Evolutionary conservation across 2,888 invertebrate genomes (phyloP), one percentile per base, ranked within the genome.

Genomic region (Linnaemya vulpina): DNA sequence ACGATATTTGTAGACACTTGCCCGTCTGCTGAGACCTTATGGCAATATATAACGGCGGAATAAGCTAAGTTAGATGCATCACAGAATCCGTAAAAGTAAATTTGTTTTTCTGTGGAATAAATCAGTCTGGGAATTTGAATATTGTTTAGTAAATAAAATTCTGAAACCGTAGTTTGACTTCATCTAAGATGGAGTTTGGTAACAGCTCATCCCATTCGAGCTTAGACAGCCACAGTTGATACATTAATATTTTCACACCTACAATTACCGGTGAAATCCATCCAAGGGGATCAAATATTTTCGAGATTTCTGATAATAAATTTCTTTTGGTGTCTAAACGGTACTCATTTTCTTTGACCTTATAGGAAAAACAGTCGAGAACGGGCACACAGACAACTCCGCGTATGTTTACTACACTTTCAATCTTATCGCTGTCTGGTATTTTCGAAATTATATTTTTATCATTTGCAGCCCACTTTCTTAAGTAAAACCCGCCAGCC

Each of bases 281-380:
- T 3, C 76, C 82, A 53, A 71, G 76, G 15, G 67, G 80, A 40
- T 80, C 40, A 20, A 60, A 80, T n/a, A 80, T 74, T 30, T 65
- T 74, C 0, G 60, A 80, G 58, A 80, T 80, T 43, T 74, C 67
- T 20, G 80, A 73, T 2, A 80, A 60, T 13, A 65, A 40, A 3
- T 58, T 63, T 17, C 63, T n/a, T 40, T 77, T 73, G 1, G 65
- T 63, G 20, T 71, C 15, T 13, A 83, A 17, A n/a, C 15, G 3
- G 20, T 43, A 76, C 0, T 71, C 65, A 1, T 25, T 71, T 38
- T 4, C 13, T 63, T 70, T 55, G 0, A 67, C 58, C 20, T 82
- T 70, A 25, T 76, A 71, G 0, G 62, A 62, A 76, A 82, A 76
- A 3, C n/a, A 62, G n/a, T 67, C 77, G 3, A n/a, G 40, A 1